Evolutionary conservation across 1,140 invertebrate species (phyloP), one percentile per base, ranked within the genome.

Genomic region (Hetaerina americana): DNA sequence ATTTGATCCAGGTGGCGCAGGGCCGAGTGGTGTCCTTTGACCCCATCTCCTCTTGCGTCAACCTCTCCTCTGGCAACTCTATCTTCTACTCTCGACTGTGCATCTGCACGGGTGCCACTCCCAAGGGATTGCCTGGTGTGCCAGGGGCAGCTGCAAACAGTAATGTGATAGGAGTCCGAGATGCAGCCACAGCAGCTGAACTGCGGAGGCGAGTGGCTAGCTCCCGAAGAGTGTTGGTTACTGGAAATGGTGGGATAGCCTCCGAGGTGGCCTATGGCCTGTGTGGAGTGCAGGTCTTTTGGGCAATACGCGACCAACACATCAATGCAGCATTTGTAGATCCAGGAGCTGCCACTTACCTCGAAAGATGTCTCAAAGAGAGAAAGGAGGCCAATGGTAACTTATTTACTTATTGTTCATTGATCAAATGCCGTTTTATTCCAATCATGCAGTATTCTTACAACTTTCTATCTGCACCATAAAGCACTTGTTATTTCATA

Each of bases 231-330:
- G 86, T 98, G 75, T 78, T 93, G 0, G 85, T 99, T 68, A 85
- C 98, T 67, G 97, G 97, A 26, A 99, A 99, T 85, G 97, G 97
- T 31, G 97, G 97, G 6, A 99, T 99, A 77, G 96, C 97, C 26
- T 97, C 94, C 70, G 97, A 99, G 85, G 83, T 99, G 75, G 90
- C 95, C 72, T 89, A 96, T 80, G 93, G 96, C 78, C 86, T 97
- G 22, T 83, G 88, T 79, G 88, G 89, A 25, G 86, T 95, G 70
- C 67, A 68, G 12, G 67, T 68, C 26, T 82, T 96, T 29, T 99
- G 97, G 97, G 87, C 92, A 0, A 90, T 99, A 12, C 96, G 94
- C 80, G 94, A 99, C 84, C 86, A 89, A 75, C 92, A 94, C 74
- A 95, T 98, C 76, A 91, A 92, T 8, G 89, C 93, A 25, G 93